Base-by-base conservation (phyloP, 2,113 vertebrate genomes). In the Nothoprocta pentlandii region DNA sequence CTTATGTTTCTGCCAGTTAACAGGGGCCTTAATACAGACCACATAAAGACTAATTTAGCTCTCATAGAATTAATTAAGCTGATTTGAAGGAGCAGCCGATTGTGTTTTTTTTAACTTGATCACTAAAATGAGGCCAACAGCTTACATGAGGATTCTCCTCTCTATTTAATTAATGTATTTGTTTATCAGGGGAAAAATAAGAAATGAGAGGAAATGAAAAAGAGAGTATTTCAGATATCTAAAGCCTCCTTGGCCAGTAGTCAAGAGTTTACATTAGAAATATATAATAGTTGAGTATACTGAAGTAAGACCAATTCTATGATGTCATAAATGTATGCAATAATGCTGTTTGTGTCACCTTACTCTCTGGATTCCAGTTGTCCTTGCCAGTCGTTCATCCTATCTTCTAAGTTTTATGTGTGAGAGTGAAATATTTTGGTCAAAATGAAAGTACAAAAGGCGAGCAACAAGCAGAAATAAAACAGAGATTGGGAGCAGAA, bases 81-180 rank as follows among this genome's bases (percentile, higher is more conserved):
- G 34, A 92, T 79, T 67, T 68, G 53, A 85, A 92, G 79, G 21
- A 90, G 32, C 2, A 56, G 32, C n/a, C 89, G 90, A 87, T 68
- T 90, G 73, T 68, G 23, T 68, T 85, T 90, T 90, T 25, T 85
- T 85, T 85, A 90, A 93, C 44, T 87, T 76, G 25, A 80, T 53
- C 6, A 2, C 22, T 88, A 64, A 85, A 90, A 90, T 56, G 0
- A 85, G 39, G 11, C 6, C 39, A 90, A 73, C 68, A 83, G 86
- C 61, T 56, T 91, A 85, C 36, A 92, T 58, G 10, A 74, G 28
- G 11, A 80, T 83, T 74, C 9, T 80, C 1, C 10, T 44, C 42
- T 71, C 12, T 67, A 12, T 67, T 49, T 47, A 49, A 80, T 86
- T 74, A 28, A 41, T 74, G 75, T 56, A 70, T 53, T 78, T 74